These are phyloP conservation scores for Drosophila eohydei DNA, from an alignment of 2,888 invertebrate species.

Conservation along the genomic window DNA sequence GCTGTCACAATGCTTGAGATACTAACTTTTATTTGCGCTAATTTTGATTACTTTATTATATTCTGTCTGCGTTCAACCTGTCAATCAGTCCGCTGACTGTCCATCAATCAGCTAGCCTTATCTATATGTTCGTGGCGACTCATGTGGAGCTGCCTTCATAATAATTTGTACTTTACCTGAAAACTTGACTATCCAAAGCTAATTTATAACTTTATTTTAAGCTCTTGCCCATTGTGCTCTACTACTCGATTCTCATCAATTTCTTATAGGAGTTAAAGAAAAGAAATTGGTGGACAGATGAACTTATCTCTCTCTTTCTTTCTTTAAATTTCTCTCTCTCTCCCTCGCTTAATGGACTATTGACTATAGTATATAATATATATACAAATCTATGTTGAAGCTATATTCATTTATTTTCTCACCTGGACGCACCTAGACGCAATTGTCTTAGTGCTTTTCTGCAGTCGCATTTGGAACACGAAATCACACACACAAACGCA, in stretches of 20 bases:
- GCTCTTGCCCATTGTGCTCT: not conserved
- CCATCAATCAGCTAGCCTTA: slow-evolving; percentile 8
- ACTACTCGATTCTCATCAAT: not conserved
- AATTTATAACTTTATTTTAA: not conserved
- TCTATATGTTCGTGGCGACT: slow-evolving; percentile 8
- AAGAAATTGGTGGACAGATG: not conserved
- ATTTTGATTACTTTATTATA: slow-evolving; percentile 32
- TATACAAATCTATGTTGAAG: not conserved
- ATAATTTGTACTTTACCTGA: not conserved
- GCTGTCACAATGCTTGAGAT: slow-evolving; percentile 20
- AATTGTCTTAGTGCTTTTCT: slow-evolving; percentile 21
- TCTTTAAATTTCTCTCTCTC: too few relatives aligned
- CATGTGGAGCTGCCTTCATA: slow-evolving; percentile 4
- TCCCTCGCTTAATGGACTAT: not conserved
- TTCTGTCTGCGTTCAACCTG: slow-evolving; percentile 9
- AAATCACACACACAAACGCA: not conserved
- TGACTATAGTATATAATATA: not conserved
- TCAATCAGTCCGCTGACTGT: slow-evolving; percentile 15
- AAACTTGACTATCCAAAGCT: not conserved
- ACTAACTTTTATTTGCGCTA: slow-evolving; percentile 21
- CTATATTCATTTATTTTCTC: slow-evolving; percentile 12
- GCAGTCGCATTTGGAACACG: slow-evolving; percentile 1
- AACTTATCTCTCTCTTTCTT: not conserved
- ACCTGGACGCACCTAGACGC: slow-evolving; percentile 30
- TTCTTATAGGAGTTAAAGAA: not conserved